Base-by-base conservation (phyloP, 2,113 vertebrate species). In the Arizona elegans region DNA sequence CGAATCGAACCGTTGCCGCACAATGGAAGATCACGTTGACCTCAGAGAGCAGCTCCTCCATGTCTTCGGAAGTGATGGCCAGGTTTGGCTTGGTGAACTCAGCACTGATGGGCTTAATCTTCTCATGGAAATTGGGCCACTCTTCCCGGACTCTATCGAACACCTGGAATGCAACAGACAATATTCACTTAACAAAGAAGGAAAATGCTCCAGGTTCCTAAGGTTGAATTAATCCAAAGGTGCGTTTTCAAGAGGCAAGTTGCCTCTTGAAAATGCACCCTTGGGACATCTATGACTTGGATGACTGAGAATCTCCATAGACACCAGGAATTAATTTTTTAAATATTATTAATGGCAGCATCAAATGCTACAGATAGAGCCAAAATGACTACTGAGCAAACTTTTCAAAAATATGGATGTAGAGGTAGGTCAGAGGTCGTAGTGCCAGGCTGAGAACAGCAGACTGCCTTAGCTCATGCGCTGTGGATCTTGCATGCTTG, bases 1-100 rank as follows among this genome's bases (percentile, higher is more conserved):
- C 98, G 81, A 99, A 99, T 93, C 99, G 99, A 93, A 99, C 98
- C 9, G 99, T 99, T 94, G 99, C 99, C 0, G 99, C 99, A 91
- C 99, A 99, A 97, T 99, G 99, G 98, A 99, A 99, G 98, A 99
- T 85, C 23, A 99, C 56, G 95, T 99, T 98, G 95, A 99, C 97
- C 91, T 97, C 97, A 93, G 97, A 95, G 19, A 98, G 97, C 59
- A 99, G 98, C 91, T 96, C 98, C 93, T 98, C 96, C 86, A 97
- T 96, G 29, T 99, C 99, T 95, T 98, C 97, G 5, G 98, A 96
- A 95, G 98, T 98, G 96, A 99, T 98, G 96, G 98, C 98, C 52
- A 99, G 96, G 96, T 99, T 98, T 0, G 97, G 98, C 94, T 99
- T 98, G 56, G 95, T 98, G 97, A 99, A 97, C 96, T 99, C 99